Conservation (phyloP, 2,797 vertebrate genomes). For the Silurus lanzhouensis region DNA sequence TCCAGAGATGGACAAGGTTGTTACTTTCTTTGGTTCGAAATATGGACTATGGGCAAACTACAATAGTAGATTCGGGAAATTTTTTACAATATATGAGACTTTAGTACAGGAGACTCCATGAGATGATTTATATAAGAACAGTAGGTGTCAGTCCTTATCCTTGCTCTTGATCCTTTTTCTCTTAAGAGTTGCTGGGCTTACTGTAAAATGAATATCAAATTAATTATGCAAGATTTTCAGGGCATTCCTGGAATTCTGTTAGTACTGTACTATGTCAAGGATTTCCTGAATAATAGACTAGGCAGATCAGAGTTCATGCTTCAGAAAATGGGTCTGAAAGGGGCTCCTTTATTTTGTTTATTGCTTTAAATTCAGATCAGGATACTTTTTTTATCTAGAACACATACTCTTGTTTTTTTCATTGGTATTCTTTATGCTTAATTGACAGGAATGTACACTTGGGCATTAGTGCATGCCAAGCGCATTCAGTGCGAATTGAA, state of each 20-base stretch:
- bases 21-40: background rate
- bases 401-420: background rate
- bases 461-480: background rate
- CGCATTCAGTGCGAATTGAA: too few relatives aligned
- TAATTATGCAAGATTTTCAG: background rate
- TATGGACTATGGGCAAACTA: background rate
- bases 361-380: background rate
- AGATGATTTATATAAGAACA: background rate
- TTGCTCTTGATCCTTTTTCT: background rate
- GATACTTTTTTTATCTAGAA: background rate
- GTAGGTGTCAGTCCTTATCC: background rate
- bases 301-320: background rate
- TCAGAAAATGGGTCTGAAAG: background rate
- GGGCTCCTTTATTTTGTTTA: background rate
- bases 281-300: background rate
- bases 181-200: too few relatives aligned
- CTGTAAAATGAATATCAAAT: background rate
- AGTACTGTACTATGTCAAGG: background rate
- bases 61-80: background rate
- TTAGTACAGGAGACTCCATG: background rate
- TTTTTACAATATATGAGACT: background rate
- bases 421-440: background rate
- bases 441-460: background rate
- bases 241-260: background rate
- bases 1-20: background rate